These are phyloP conservation scores for Limnephilus auricula DNA, from an alignment of 2,888 invertebrate genomes.

Conservation along the genomic window DNA sequence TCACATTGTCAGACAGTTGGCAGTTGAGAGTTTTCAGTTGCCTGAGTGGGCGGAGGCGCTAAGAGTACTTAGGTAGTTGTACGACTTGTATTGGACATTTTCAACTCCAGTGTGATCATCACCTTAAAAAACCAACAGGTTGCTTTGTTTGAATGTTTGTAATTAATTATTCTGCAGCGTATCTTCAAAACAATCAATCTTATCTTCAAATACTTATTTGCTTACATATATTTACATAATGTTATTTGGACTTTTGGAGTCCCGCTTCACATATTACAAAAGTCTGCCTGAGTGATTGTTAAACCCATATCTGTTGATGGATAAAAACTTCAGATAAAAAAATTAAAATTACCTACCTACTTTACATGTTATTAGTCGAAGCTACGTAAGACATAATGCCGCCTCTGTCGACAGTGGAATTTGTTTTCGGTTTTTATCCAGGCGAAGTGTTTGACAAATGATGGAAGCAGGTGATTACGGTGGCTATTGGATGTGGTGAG, in stretches of 20 bases:
- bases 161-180: neutral
- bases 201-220: neutral
- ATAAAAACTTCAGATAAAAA: neutral
- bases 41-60: too few species aligned
- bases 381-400: neutral
- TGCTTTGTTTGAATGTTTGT: neutral
- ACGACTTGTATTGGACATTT: neutral
- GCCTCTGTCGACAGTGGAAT: neutral
- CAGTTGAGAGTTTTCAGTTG: too few species aligned
- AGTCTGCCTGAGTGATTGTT: neutral
- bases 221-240: neutral
- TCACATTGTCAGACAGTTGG: too few species aligned
- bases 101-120: neutral
- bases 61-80: too few species aligned
- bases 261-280: neutral
- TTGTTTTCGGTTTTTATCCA: slow-evolving; percentile 11
- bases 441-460: slow-evolving; percentile 28
- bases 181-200: neutral
- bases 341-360: neutral
- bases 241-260: neutral
- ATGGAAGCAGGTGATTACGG: slow-evolving; percentile 24
- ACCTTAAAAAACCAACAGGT: neutral
- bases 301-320: neutral
- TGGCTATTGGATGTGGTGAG: slow-evolving; percentile 5
- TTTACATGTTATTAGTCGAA: neutral